Conservation (phyloP, 2,888 invertebrate species). For the Neuroscelio doddi region DNA sequence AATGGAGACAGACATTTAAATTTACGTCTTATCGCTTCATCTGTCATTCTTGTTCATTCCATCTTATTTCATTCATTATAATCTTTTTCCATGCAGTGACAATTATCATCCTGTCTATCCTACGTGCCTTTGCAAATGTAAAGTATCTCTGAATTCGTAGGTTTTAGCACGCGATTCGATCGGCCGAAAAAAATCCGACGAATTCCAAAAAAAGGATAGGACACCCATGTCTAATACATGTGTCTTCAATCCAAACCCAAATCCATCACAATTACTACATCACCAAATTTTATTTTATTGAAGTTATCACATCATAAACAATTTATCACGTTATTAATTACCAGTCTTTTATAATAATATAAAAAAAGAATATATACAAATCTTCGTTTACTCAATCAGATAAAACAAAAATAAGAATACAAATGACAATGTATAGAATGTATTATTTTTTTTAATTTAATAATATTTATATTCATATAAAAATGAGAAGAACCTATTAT, state of each 20-base stretch:
- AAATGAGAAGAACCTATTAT: no score
- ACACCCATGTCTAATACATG: constrained; percentile 64
- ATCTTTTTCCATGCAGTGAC: constrained; percentile 37
- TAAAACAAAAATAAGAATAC: no score
- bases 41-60: constrained; percentile 39
- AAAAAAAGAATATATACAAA: background rate
- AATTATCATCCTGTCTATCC: constrained; percentile 48
- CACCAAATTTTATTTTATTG: constrained; percentile 34
- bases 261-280: constrained; percentile 59
- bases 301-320: background rate
- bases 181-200: constrained; percentile 62
- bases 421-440: no score
- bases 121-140: constrained; percentile 46
- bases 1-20: constrained; percentile 39
- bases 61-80: constrained; percentile 38
- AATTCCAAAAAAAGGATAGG: constrained; percentile 63
- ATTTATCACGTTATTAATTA: constrained; percentile 1
- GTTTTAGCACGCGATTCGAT: constrained; percentile 49
- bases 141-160: constrained; percentile 46
- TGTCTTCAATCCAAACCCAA: constrained; percentile 66
- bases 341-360: background rate
- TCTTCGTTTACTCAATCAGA: no score
- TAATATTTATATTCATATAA: no score
- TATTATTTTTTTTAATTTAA: no score
- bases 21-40: constrained; percentile 42